These are phyloP conservation scores for Anhinga rufa DNA, from an alignment of 2,113 vertebrate species.

Conservation along the genomic window DNA sequence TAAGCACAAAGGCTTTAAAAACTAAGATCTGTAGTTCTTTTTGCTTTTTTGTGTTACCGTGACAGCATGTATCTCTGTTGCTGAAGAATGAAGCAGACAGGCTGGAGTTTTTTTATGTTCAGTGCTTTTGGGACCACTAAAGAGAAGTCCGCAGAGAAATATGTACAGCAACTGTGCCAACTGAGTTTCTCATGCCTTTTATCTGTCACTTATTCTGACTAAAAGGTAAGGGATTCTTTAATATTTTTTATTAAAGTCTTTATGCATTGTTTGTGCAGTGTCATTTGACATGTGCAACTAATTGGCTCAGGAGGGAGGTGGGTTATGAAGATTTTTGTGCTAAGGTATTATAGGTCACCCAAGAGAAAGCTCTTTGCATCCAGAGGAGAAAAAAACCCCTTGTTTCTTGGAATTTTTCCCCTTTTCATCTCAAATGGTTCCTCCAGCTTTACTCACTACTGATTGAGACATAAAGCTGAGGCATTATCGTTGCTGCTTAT, in stretches of 20 bases:
- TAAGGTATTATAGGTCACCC: slow-evolving; percentile 18
- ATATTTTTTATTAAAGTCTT: slow-evolving; percentile 39
- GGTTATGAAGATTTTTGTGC: slow-evolving; percentile 32
- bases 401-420: not conserved
- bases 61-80: slow-evolving; percentile 70
- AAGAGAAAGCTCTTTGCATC: slow-evolving; percentile 14
- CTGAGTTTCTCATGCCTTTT: slow-evolving; percentile 65
- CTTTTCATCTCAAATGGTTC: not conserved
- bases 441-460: not conserved
- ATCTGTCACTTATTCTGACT: slow-evolving; percentile 63
- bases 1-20: slow-evolving; percentile 70
- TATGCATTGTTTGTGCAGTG: slow-evolving; percentile 55
- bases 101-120: slow-evolving; percentile 57
- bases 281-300: slow-evolving; percentile 57
- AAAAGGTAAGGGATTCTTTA: slow-evolving; percentile 71
- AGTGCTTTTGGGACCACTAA: slow-evolving; percentile 60
- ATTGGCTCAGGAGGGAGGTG: slow-evolving; percentile 38
- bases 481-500: not conserved
- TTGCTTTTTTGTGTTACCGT: slow-evolving; percentile 66
- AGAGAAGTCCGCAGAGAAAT: slow-evolving; percentile 66
- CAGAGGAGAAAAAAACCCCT: not conserved
- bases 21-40: slow-evolving; percentile 67
- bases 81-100: slow-evolving; percentile 69
- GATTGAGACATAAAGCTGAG: not conserved
- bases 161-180: slow-evolving; percentile 45